Evolutionary conservation across 2,113 vertebrate genomes (phyloP).

Genomic region (Trematomus loennbergii): DNA sequence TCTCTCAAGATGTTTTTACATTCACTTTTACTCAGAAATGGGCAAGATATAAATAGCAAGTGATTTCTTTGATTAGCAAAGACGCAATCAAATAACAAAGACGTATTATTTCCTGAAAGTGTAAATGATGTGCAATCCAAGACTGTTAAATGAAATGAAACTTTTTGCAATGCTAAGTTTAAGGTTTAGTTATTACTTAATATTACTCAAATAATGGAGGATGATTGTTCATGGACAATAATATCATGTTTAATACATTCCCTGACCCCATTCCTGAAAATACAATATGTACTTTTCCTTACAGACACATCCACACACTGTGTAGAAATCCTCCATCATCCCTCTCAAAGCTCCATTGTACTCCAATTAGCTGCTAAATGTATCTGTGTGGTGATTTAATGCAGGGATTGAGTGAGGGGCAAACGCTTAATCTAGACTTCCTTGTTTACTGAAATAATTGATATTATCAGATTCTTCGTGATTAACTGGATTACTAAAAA

Average conservation of each 20-base stretch:
- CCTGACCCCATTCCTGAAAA: not conserved
- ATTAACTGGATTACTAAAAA: conserved; percentile 72
- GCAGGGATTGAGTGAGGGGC: conserved; percentile 59
- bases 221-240: too few species aligned
- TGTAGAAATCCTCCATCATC: conserved; percentile 64
- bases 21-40: conserved; percentile 49
- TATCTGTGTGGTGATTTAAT: conserved; percentile 66
- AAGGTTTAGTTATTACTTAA: too few species aligned
- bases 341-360: conserved; percentile 71
- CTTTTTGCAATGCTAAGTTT: not conserved
- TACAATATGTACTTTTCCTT: conserved; percentile 12
- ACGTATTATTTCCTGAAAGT: not conserved
- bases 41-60: conserved; percentile 27
- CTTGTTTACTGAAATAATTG: conserved; percentile 80
- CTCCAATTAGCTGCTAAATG: conserved; percentile 74
- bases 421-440: conserved; percentile 66
- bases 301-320: conserved; percentile 28
- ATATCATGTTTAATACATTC: too few species aligned
- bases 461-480: conserved; percentile 75
- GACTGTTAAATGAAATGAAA: not conserved
- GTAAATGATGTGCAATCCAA: not conserved
- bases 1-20: conserved; percentile 65
- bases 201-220: too few species aligned
- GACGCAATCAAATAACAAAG: not conserved
- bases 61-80: conserved; percentile 8